Base-by-base conservation (phyloP, 53 echinoderm and acorn worm genomes). In the Holothuria scabra region DNA sequence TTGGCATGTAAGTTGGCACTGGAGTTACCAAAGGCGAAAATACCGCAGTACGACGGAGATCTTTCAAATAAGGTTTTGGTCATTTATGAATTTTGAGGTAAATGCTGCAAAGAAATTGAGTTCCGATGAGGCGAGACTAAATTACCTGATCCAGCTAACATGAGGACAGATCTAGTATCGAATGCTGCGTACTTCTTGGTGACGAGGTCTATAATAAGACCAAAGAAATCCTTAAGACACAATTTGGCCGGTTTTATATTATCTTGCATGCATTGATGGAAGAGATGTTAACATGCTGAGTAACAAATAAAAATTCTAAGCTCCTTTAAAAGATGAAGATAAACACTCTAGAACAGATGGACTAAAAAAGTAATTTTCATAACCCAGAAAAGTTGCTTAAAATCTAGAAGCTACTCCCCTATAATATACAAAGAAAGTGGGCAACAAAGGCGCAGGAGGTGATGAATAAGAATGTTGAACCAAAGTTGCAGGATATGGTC, bases 231-330 rank as follows among this genome's bases (percentile, higher is more conserved):
- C 56, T 83, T 24, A 30, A 67, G 41, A 67, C 46, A 30, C 28
- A 80, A 14, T 80, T 80, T 80, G 80, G 61, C 28, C 80, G 60
- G 30, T 61, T 34, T 12, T 46, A 83, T 49, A 67, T 83, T 30
- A 83, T 83, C 0, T 60, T 81, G 81, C 81, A 83, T 83, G 83
- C 49, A 68, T 24, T 83, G 41, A 83, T 83, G 68, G 55, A 83
- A 12, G 83, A 83, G 55, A 83, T 67, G 68, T 34, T 83, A 25
- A 83, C 3, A 2, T 67, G 49, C 25, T 46, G 49, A 31, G 65
- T 83, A 41, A 83, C 8, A 22, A 67, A 22, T 32, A 66, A 44
- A 9, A 32, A 46, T 13, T 67, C 83, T 4, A 68, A 83, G 19
- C 29, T 52, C 19, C 14, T 67, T 21, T 83, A 68, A 48, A 48